Conservation (phyloP, 1,140 invertebrate genomes). For the Microplitis mediator region DNA sequence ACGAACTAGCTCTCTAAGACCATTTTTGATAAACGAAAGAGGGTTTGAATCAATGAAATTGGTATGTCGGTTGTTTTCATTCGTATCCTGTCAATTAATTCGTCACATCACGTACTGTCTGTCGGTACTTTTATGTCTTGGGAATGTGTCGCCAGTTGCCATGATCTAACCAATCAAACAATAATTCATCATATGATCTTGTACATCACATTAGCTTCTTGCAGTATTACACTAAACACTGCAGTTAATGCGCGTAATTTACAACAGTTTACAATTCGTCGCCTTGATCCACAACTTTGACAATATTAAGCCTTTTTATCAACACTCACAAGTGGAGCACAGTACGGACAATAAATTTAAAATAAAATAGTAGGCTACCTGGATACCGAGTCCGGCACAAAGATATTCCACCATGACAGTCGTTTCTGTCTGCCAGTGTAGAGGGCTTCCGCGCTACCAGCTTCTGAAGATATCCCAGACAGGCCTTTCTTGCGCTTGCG, state of each 20-base stretch:
- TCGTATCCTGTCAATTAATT: background rate
- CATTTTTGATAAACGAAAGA: background rate
- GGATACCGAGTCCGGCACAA: constrained; percentile 70
- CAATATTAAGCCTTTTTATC: too few species aligned
- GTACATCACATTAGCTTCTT: background rate
- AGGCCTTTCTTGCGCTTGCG: constrained; percentile 70
- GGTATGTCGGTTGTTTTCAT: background rate
- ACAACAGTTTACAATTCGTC: too few species aligned
- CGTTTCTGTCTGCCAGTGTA: constrained; percentile 71
- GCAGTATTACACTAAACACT: background rate
- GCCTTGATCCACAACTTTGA: background rate
- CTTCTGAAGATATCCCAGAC: constrained; percentile 54
- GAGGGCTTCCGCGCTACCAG: constrained; percentile 63
- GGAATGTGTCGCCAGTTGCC: too few species aligned
- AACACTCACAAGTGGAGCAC: too few species aligned
- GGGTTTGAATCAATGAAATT: background rate
- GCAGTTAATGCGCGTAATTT: too few species aligned
- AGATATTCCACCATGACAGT: constrained; percentile 85
- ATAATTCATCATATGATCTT: background rate
- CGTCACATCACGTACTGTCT: background rate
- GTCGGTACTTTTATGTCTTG: background rate
- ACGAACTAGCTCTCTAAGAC: too few species aligned
- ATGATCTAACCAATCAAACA: constrained; percentile 2
- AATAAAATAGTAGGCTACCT: constrained; percentile 43
- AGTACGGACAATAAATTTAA: background rate